Conservation (phyloP, 2,113 vertebrate species). For the Meleagris gallopavo region DNA sequence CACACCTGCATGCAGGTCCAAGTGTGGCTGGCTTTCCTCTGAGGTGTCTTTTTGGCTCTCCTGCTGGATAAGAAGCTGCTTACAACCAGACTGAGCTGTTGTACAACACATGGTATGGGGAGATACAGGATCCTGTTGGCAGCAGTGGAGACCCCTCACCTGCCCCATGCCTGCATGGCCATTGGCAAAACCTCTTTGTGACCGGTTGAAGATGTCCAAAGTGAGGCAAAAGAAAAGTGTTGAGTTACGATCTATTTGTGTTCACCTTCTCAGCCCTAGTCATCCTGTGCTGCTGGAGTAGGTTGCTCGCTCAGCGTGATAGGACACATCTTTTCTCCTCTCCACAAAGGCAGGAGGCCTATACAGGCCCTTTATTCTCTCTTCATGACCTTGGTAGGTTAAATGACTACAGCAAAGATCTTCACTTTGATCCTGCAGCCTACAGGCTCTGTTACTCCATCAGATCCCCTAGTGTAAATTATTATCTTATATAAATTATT, state of each 20-base stretch:
- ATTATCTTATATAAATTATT: conserved; percentile 2
- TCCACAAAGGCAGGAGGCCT: not conserved
- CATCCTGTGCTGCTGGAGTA: not conserved
- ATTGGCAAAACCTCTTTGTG: not conserved
- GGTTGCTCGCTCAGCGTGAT: not conserved
- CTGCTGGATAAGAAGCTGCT: not conserved
- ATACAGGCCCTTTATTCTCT: not conserved
- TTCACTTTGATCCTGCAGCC: conserved; percentile 3
- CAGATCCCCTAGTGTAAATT: not conserved
- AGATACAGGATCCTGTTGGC: not conserved
- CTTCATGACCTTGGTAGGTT: not conserved
- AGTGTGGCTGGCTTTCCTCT: not conserved
- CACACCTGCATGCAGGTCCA: not conserved
- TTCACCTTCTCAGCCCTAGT: not conserved
- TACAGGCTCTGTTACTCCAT: not conserved
- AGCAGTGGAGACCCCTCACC: not conserved
- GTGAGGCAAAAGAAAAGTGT: not conserved
- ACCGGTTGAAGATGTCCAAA: not conserved
- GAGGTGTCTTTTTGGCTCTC: not conserved
- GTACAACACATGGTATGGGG: not conserved
- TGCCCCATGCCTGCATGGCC: accelerated
- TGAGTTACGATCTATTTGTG: not conserved
- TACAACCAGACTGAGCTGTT: not conserved
- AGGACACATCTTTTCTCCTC: not conserved
- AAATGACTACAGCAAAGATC: not conserved